Evolutionary conservation across 2,888 invertebrate genomes (phyloP).

Genomic region (Stratiomys singularior): DNA sequence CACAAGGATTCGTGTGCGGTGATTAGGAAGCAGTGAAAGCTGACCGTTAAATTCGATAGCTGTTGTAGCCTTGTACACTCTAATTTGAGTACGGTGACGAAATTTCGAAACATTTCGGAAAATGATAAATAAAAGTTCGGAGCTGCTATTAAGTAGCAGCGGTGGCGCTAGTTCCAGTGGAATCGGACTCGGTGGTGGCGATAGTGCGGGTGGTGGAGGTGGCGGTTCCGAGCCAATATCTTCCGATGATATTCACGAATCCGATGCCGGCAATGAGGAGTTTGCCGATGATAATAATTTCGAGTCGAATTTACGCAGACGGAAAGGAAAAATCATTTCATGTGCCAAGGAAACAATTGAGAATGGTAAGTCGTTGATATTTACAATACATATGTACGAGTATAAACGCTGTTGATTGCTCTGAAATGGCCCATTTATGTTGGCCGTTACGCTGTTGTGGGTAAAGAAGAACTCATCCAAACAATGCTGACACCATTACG

Average conservation of each 20-base stretch:
- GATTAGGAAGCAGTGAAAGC: not conserved
- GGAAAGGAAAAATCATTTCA: slow-evolving; percentile 66
- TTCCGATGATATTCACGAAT: slow-evolving; percentile 63
- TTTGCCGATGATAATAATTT: slow-evolving; percentile 62
- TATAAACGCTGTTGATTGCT: no score
- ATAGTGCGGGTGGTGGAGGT: slow-evolving; percentile 30
- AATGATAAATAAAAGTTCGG: slow-evolving; percentile 42
- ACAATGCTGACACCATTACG: slow-evolving; percentile 7
- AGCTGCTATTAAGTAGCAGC: slow-evolving; percentile 37
- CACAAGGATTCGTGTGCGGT: not conserved
- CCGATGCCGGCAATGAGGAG: slow-evolving; percentile 59
- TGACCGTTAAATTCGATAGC: not conserved
- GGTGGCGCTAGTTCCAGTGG: slow-evolving; percentile 38
- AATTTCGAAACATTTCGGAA: not conserved
- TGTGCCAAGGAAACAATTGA: slow-evolving; percentile 67
- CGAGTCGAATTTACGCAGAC: slow-evolving; percentile 64
- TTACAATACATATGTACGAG: no score
- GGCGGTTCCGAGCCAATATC: slow-evolving; percentile 60
- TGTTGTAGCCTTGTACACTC: not conserved
- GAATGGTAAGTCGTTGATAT: slow-evolving; percentile 60
- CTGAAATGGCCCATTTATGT: not conserved
- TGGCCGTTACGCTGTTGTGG: not conserved
- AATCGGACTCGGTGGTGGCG: slow-evolving; percentile 6
- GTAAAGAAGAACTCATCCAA: not conserved
- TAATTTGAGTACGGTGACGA: not conserved